These are phyloP conservation scores for Opisthocomus hoazin DNA, from an alignment of 2,113 vertebrate genomes.

Conservation along the genomic window DNA sequence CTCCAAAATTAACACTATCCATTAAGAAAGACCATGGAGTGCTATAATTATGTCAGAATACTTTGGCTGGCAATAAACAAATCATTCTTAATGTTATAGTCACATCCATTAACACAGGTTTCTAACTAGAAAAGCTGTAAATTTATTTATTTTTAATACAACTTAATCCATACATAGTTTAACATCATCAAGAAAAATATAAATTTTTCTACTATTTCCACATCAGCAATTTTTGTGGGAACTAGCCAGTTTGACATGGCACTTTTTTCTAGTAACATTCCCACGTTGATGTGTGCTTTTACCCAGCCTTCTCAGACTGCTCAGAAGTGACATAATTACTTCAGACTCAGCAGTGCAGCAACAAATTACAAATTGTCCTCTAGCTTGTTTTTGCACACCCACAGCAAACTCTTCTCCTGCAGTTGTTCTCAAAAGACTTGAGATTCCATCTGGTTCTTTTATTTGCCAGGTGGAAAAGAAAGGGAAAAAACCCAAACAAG, in stretches of 20 bases:
- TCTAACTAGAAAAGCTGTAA: neutral
- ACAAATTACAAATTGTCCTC: constrained; percentile 38
- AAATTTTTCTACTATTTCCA: neutral
- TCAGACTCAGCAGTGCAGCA: constrained; percentile 16
- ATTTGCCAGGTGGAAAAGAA: constrained; percentile 1
- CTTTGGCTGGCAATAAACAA: constrained; percentile 1
- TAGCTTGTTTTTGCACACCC: constrained; percentile 28
- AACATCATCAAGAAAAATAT: neutral
- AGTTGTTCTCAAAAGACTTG: neutral
- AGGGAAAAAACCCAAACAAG: neutral
- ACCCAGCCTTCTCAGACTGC: neutral
- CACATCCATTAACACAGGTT: neutral
- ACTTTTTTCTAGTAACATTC: neutral
- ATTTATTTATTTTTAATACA: neutral
- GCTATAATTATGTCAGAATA: constrained; percentile 21
- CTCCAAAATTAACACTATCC: constrained; percentile 40
- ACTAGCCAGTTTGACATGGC: neutral
- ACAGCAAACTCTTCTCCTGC: neutral
- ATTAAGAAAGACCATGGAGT: constrained; percentile 11
- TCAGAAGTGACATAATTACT: constrained; percentile 6
- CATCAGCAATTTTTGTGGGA: neutral
- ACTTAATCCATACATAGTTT: neutral
- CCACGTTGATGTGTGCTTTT: neutral
- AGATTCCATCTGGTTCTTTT: constrained; percentile 42
- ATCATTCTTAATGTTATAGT: neutral